Evolutionary conservation across 2,113 vertebrate species (phyloP), one percentile per base, ranked within the genome.

Genomic region (Callithrix jacchus): DNA sequence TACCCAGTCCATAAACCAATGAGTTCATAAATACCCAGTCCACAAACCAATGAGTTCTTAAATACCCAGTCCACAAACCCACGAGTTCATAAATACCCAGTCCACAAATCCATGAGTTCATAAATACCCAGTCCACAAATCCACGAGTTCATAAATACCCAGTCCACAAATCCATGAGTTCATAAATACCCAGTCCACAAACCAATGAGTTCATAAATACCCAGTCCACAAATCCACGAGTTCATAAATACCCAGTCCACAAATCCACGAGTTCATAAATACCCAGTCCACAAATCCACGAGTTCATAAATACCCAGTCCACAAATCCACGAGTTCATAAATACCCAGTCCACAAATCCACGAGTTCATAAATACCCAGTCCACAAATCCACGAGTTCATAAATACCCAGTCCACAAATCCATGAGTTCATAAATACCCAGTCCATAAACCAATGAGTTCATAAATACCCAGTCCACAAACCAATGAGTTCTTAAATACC

Each of bases 211-310:
- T 11, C 30, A 49, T 42, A 35, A 74, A 20, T 74, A 30, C 47
- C 1, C 7, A 0, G 32, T 6, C 12, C 21, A n/a, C n/a, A n/a
- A n/a, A n/a, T n/a, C n/a, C n/a, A n/a, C n/a, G 8, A 35, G 64
- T 14, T 11, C 30, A 49, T 42, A 35, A 74, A 20, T 74, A 30
- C 47, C 1, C 7, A 0, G 32, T 6, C 12, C 21, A n/a, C n/a
- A n/a, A n/a, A n/a, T n/a, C n/a, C n/a, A n/a, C n/a, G 8, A 35
- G 64, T 14, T 11, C 30, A 49, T 42, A 35, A 74, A 20, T 74
- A 30, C 47, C 1, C 7, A 0, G 32, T 6, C 12, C 21, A n/a
- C n/a, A n/a, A n/a, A n/a, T n/a, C n/a, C n/a, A n/a, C n/a, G 8
- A 35, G 64, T 14, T 11, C 30, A 49, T 42, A 35, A 74, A 20